Evolutionary conservation across 2,797 vertebrate genomes (phyloP).

Genomic region (Rachycentron canadum): DNA sequence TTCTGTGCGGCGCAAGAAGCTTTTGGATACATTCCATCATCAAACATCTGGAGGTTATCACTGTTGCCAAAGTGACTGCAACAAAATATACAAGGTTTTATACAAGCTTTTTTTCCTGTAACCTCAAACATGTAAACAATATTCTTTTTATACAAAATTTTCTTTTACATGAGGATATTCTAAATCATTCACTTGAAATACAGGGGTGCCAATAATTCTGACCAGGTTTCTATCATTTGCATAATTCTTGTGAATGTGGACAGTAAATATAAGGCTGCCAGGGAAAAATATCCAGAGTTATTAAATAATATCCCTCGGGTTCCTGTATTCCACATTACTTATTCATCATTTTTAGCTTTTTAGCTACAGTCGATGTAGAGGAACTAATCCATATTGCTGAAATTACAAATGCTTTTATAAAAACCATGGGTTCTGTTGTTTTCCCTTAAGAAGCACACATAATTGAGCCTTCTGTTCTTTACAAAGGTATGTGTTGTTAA

Average conservation of each 20-base stretch:
- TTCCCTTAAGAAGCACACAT: slow-evolving; percentile 29
- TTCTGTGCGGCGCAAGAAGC: too few relatives aligned
- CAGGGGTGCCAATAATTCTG: too few relatives aligned
- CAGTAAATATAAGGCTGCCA: neutral
- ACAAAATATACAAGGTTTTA: too few relatives aligned
- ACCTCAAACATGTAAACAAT: too few relatives aligned
- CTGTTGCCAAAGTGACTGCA: too few relatives aligned
- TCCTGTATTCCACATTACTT: too few relatives aligned
- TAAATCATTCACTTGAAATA: too few relatives aligned
- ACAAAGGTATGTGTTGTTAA: slow-evolving; percentile 14
- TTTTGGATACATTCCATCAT: too few relatives aligned
- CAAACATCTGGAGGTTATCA: too few relatives aligned
- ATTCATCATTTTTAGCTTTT: slow-evolving; percentile 6
- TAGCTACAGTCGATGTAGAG: slow-evolving; percentile 7
- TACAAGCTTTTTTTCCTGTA: too few relatives aligned
- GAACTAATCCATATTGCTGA: slow-evolving; percentile 7
- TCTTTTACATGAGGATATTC: too few relatives aligned
- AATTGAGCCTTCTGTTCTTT: slow-evolving; percentile 24
- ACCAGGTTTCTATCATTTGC: slow-evolving; percentile 1
- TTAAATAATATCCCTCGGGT: neutral
- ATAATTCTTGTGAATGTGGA: slow-evolving; percentile 22
- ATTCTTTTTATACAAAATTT: too few relatives aligned
- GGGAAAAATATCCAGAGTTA: neutral
- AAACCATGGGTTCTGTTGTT: neutral
- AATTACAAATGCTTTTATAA: slow-evolving; percentile 27